Evolutionary conservation across 92 coral and sea anemone species (phyloP).

Genomic region (Palythoa heliodiscus): DNA sequence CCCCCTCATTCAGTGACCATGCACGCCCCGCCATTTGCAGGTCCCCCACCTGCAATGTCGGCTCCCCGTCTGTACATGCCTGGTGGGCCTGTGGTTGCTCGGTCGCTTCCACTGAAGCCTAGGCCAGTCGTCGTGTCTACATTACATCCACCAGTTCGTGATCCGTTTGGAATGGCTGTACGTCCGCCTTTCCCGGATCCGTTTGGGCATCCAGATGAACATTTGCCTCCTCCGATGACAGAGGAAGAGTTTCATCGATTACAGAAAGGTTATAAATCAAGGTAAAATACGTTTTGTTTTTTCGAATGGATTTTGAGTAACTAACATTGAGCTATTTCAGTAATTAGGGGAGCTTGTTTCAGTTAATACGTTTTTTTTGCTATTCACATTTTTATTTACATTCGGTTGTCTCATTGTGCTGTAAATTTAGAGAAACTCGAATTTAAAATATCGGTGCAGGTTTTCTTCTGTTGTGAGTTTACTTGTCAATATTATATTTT

Average conservation of each 20-base stretch:
- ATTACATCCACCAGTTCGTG: conserved; percentile 25
- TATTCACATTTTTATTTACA: too few species aligned
- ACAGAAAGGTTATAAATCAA: conserved; percentile 60
- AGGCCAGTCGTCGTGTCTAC: conserved; percentile 24
- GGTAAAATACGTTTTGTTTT: conserved; percentile 4
- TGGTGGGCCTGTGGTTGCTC: conserved; percentile 33
- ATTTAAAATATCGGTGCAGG: not conserved
- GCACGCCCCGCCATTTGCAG: conserved; percentile 31
- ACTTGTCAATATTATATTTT: not conserved
- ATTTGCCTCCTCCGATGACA: conserved; percentile 73
- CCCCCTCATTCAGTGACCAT: conserved; percentile 39
- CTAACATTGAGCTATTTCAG: not conserved
- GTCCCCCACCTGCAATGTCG: conserved; percentile 7
- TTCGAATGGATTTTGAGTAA: not conserved
- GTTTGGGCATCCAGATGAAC: conserved; percentile 21
- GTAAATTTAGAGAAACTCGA: not conserved
- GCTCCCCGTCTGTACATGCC: conserved; percentile 12
- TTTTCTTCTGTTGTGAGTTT: not conserved
- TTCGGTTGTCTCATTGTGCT: too few species aligned
- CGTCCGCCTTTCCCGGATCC: conserved; percentile 27
- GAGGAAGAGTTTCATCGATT: conserved; percentile 84
- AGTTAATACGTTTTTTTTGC: not conserved
- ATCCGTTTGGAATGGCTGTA: conserved; percentile 20
- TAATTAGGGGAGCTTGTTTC: not conserved
- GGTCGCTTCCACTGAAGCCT: conserved; percentile 13